Conservation (phyloP, 2,888 invertebrate genomes). For the Drosophila nr. fundita region DNA sequence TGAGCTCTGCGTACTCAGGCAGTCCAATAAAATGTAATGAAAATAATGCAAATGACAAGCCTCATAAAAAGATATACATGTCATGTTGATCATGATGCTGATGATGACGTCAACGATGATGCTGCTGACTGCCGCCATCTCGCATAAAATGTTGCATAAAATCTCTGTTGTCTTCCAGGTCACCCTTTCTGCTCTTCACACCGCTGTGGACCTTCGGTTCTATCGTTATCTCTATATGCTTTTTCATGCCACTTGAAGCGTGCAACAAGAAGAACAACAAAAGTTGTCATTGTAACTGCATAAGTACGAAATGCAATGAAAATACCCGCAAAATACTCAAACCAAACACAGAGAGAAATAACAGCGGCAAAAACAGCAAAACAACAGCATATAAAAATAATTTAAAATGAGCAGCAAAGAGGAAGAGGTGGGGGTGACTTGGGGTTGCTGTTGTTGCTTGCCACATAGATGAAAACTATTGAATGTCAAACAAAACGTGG, state of each 20-base stretch:
- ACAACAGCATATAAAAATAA: conserved; percentile 70
- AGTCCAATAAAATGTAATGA: conserved; percentile 60
- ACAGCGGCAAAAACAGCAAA: conserved; percentile 37
- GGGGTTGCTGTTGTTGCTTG: conserved; percentile 44
- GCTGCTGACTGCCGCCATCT: conserved; percentile 44
- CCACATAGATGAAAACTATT: conserved; percentile 70
- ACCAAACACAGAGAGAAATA: conserved; percentile 29
- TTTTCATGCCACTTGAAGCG: conserved; percentile 59
- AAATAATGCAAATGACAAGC: conserved; percentile 75
- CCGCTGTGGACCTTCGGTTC: conserved; percentile 32
- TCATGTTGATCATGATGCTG: conserved; percentile 25
- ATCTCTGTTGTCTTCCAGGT: conserved; percentile 36
- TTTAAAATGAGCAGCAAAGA: conserved; percentile 66
- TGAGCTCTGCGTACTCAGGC: conserved; percentile 22
- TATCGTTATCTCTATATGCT: conserved; percentile 62
- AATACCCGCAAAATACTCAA: conserved; percentile 70
- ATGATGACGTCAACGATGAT: conserved; percentile 10
- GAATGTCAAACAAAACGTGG: conserved; percentile 75
- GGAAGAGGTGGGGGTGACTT: background rate
- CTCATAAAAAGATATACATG: conserved; percentile 37
- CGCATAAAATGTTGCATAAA: conserved; percentile 69
- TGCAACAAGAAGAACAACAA: conserved; percentile 36
- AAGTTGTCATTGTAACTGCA: conserved; percentile 75
- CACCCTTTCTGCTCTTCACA: background rate
- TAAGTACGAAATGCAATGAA: conserved; percentile 75